Evolutionary conservation across 1,140 invertebrate genomes (phyloP), one percentile per base, ranked within the genome.

Genomic region (Apis laboriosa): DNA sequence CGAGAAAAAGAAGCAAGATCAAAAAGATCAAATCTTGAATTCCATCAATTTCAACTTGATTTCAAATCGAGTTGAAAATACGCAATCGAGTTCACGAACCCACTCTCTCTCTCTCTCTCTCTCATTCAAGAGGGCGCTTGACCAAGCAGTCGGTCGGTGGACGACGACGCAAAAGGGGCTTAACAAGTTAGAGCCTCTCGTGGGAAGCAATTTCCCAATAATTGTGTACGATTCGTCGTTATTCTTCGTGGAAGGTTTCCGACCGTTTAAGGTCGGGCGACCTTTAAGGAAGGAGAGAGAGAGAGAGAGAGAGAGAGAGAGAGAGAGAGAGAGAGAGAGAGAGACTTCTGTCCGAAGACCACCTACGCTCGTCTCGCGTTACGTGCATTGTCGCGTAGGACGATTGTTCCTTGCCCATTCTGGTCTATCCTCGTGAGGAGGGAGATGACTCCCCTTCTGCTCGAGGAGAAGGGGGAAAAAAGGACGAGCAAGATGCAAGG

Each of bases 301-400:
- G 5, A 43, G 34, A 7, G 34, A 7, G 34, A 5, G 34, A 34
- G 28, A 34, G 34, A 43, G 34, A 43, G 34, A 4, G 24, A n/a
- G n/a, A n/a, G n/a, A n/a, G n/a, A n/a, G 2, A 34, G 34, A 2
- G 34, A 1, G 34, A 3, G 34, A 3, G 2, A 34, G 34, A 34
- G 34, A 34, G 53, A 74, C 78, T 55, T 68, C n/a, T 73, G 28
- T 67, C n/a, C 55, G 21, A 21, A 24, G 84, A 68, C 80, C 85
- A 86, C 85, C 80, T 75, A 86, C 80, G 76, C 68, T 43, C 43
- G 63, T 55, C 64, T 85, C 78, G 53, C 66, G 51, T 86, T 86
- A 83, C 74, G 58, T 51, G 68, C 61, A 78, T 83, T 83, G 84
- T 86, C 64, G 84, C 66, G 77, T 15, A 68, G 49, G 58, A 56